Base-by-base conservation (phyloP, 2,888 invertebrate genomes). In the Zelleria hepariella region DNA sequence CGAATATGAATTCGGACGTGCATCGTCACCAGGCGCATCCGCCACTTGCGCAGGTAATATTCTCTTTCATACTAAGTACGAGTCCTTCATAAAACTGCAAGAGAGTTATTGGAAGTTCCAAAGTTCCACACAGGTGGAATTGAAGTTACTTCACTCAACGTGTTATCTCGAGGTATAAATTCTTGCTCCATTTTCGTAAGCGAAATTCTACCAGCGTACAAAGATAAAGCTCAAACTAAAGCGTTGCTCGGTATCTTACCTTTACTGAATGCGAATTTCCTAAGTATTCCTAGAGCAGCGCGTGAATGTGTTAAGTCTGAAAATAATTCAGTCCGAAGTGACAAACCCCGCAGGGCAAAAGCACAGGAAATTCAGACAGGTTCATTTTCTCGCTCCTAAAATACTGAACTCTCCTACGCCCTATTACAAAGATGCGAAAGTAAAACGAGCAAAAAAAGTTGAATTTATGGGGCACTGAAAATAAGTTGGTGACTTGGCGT, bases 11-110 rank as follows among this genome's bases (percentile, higher is more conserved):
- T 82, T 88, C 88, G 73, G 88, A 88, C 84, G 82, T 88, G 68
- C 88, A 88, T 65, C 86, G 88, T 68, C 88, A 88, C 69, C 88
- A 87, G 80, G 86, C 88, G 73, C 88, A 88, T 76, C 85, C 86
- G 78, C 86, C 88, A 73, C 78, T 88, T 64, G 82, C 83, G 68
- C 88, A 88, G 86, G 88, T 88, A 82, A 58, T 47, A n/a, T n/a
- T n/a, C n/a, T n/a, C n/a, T n/a, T n/a, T n/a, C n/a, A n/a, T n/a
- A n/a, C n/a, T n/a, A n/a, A n/a, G n/a, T n/a, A n/a, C n/a, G n/a
- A n/a, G n/a, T n/a, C 5, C 32, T 42, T 15, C 32, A 42, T 42
- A 42, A 42, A 42, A 1, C n/a, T n/a, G n/a, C 2, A 15, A 32
- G 32, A 42, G 32, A 42, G 32, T 15, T n/a, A n/a, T n/a, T 42